Percentiles rank a stretch among this genome's conserved stretches.
Conservation (phyloP, 2,113 vertebrate species). For the Nothocercus julius region DNA sequence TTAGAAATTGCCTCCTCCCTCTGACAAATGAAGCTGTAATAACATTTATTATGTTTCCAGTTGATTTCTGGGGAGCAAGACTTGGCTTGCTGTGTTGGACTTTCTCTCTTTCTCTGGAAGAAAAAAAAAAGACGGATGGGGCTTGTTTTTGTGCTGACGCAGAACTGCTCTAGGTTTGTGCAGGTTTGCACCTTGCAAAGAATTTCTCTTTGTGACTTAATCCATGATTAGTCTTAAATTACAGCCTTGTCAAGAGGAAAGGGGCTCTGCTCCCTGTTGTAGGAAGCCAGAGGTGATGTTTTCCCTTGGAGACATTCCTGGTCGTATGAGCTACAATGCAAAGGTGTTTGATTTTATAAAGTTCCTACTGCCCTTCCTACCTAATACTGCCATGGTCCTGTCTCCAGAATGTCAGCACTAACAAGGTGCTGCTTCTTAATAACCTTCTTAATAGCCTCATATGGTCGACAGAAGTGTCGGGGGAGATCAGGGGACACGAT, state of each 20-base stretch:
- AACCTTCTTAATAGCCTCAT: neutral
- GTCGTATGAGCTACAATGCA: neutral
- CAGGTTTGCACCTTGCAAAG: neutral
- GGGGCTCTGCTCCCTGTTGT: rapidly evolving
- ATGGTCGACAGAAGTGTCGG: neutral
- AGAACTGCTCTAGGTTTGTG: neutral
- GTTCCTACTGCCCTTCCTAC: neutral
- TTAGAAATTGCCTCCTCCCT: neutral
- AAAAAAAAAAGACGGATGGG: neutral
- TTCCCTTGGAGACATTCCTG: neutral
- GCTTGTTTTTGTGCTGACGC: neutral
- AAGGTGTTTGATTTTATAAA: neutral
- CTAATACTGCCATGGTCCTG: rapidly evolving
- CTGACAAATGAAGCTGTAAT: neutral
- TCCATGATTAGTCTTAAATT: neutral
- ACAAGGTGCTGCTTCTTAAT: neutral
- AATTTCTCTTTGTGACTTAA: neutral
- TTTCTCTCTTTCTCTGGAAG: neutral
- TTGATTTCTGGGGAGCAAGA: neutral
- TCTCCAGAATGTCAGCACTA: neutral
- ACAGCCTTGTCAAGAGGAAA: neutral
- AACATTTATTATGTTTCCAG: slow-evolving; percentile 11
- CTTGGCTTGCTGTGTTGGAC: slow-evolving; percentile 9
- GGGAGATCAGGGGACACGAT: neutral
- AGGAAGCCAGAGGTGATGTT: neutral